Conservation (phyloP, 2,888 invertebrate species). For the Hipparchia semele region DNA sequence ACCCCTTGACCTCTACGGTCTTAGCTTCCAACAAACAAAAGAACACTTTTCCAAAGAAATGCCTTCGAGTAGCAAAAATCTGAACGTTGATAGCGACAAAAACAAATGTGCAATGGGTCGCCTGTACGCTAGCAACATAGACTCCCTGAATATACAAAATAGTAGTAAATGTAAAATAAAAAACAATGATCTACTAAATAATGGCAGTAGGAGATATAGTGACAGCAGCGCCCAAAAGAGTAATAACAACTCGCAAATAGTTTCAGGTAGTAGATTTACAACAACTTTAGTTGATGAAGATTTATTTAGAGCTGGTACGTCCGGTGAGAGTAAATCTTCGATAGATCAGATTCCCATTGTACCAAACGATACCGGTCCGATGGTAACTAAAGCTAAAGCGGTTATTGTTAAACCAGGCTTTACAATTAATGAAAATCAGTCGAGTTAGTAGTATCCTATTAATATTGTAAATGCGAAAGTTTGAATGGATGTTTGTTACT, state of each 20-base stretch:
- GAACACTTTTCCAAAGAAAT: slow-evolving; percentile 70
- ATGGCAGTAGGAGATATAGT: slow-evolving; percentile 68
- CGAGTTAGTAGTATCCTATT: background rate
- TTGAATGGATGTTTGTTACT: no score
- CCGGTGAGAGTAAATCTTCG: slow-evolving; percentile 53
- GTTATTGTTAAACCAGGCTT: slow-evolving; percentile 67
- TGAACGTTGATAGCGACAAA: slow-evolving; percentile 61
- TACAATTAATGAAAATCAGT: slow-evolving; percentile 56
- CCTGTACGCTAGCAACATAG: slow-evolving; percentile 53
- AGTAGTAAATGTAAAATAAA: slow-evolving; percentile 54
- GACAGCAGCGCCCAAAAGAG: slow-evolving; percentile 70
- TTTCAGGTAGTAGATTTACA: slow-evolving; percentile 66
- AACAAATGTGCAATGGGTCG: slow-evolving; percentile 60
- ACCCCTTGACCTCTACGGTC: slow-evolving; percentile 61
- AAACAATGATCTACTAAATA: slow-evolving; percentile 63
- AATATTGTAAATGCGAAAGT: background rate
- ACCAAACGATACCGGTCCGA: slow-evolving; percentile 45
- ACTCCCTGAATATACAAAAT: slow-evolving; percentile 58
- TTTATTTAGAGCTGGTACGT: slow-evolving; percentile 52
- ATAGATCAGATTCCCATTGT: slow-evolving; percentile 43
- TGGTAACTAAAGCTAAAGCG: slow-evolving; percentile 67
- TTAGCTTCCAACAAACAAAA: slow-evolving; percentile 66
- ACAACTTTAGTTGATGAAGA: slow-evolving; percentile 72
- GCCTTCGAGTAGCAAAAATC: slow-evolving; percentile 74
- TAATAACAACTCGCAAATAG: slow-evolving; percentile 51